Evolutionary conservation across 2,113 vertebrate genomes (phyloP), one percentile per base, ranked within the genome.

Genomic region (Daboia siamensis): DNA sequence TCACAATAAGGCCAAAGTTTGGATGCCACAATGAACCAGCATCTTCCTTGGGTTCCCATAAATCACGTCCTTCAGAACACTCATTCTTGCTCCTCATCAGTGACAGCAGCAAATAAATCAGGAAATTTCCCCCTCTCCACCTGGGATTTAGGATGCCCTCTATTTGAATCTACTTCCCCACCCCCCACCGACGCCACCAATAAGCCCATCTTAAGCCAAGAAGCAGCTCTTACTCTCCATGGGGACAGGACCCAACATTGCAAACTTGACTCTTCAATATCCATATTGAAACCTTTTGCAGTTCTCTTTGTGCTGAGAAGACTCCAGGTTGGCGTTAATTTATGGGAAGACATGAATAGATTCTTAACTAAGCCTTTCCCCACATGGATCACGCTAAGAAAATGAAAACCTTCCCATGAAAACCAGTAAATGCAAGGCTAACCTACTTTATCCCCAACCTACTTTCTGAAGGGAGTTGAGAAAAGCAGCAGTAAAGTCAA

Each of bases 401-500:
- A 0, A 0, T 1, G n/a, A 57, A 95, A 1, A 29, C 4, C 90
- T 88, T 90, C 94, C 93, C 0, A 0, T 80, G 91, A 52, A 90
- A 90, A 92, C 20, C 51, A 56, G 51, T 33, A 94, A 95, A 95
- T 93, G 88, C 57, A 64, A 80, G 4, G 0, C 6, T 91, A 93
- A 95, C 89, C 92, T 57, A 86, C 61, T 95, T 69, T 89, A 91
- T 91, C 54, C 90, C 13, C 93, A 23, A 90, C 59, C 89, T 90
- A 20, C 91, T 51, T 90, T 85, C 59, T 0, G 24, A 90, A 46
- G 64, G 57, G 54, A 59, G 91, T 86, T 4, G 90, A 92, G 61
- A 74, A 64, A 80, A 69, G 0, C 0, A 33, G 39, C 10, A 29
- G 69, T 24, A 33, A 48, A 55, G 64, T 86, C 23, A 52, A 52